phyloP scores from a whole-genome alignment of 2,113 vertebrate genomes.

The Orthonyx spaldingii region DNA sequence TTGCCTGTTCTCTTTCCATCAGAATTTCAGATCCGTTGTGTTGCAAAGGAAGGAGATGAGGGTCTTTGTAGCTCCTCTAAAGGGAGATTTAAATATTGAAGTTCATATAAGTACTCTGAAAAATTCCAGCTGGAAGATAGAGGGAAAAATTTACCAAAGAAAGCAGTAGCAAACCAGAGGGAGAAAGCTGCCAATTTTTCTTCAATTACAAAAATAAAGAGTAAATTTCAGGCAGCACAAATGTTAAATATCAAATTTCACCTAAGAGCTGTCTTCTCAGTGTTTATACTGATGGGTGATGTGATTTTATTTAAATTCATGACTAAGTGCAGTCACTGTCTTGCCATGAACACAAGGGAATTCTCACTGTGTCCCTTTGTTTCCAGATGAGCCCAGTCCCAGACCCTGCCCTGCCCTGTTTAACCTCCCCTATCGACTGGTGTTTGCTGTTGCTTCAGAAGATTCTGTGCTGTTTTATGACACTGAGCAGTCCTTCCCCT shows the following conservation, averaged over 20 bases:
- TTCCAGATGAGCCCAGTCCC: slow-evolving; percentile 69
- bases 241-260: background rate
- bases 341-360: background rate
- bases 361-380: background rate
- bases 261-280: background rate
- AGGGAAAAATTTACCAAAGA: background rate
- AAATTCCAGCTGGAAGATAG: background rate
- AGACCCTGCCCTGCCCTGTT: slow-evolving; percentile 65
- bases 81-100: background rate
- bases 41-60: background rate
- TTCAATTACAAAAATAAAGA: background rate
- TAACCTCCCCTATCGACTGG: slow-evolving; percentile 87
- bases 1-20: background rate
- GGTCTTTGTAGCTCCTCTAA: background rate
- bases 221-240: background rate
- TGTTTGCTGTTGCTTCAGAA: slow-evolving; percentile 95
- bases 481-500: slow-evolving; percentile 89
- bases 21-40: background rate
- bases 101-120: background rate
- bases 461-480: slow-evolving; percentile 93
- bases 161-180: background rate
- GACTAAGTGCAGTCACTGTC: background rate
- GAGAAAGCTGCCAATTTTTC: background rate
- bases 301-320: background rate
- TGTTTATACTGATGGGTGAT: background rate